Evolutionary conservation across 1,140 invertebrate species (phyloP), one percentile per base, ranked within the genome.

Genomic region (Anastatus disparis): DNA sequence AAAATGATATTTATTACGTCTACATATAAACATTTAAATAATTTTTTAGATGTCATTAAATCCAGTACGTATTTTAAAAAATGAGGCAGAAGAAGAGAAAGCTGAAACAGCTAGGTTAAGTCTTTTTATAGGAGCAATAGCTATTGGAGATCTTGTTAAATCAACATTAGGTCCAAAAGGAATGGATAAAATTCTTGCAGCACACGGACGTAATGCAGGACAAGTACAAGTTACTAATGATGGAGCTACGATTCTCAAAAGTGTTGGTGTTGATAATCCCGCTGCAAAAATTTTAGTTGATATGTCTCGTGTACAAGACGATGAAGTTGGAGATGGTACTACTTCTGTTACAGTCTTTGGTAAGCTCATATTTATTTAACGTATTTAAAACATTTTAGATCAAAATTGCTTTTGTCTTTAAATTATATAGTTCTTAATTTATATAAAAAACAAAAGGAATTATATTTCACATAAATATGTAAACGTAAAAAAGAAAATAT

Each of bases 271-370:
- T 24, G 98, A 99, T 82, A 99, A 99, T 87, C 97, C 98, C 56
- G 97, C 97, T 31, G 98, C 97, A 3, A 99, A 99, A 88, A 96
- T 99, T 80, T 87, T 99, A 29, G 96, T 99, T 20, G 96, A 99
- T 75, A 99, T 99, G 90, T 97, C 97, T 2, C 95, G 95, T 87
- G 96, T 97, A 9, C 98, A 99, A 84, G 98, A 99, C 88, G 96
- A 98, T 86, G 98, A 99, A 91, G 98, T 99, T 77, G 98, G 98
- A 59, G 98, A 99, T 91, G 98, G 98, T 29, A 99, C 98, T 44
- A 99, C 98, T 38, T 99, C 97, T 20, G 98, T 99, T 0, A 97
- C 97, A 63, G 97, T 99, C 22, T 86, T 99, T 62, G 91, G 91
- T 93, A 87, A 73, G 75, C 26, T 46, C 3, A 42, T 24, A 40